A percentile compares a stretch with the other conserved stretches of the same genome.
These are phyloP conservation scores for Abramis brama DNA, from an alignment of 2,113 vertebrate genomes.

Conservation along the genomic window DNA sequence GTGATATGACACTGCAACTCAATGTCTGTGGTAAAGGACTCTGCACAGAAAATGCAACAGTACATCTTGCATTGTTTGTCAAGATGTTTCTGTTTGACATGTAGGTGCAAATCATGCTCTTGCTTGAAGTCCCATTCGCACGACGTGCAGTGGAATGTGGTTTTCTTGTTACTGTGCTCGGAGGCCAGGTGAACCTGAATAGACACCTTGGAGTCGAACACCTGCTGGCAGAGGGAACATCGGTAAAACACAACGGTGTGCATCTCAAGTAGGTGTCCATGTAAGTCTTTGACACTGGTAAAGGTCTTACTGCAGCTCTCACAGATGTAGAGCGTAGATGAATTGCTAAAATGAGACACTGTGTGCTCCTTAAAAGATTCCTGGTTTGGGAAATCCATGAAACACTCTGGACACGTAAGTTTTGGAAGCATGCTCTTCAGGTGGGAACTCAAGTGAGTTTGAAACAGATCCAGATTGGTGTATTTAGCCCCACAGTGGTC, in stretches of 20 bases:
- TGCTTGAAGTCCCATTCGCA: conserved; percentile 99
- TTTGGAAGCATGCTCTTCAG: conserved; percentile 91
- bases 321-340: conserved; percentile 96
- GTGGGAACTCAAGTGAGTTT: conserved; percentile 97
- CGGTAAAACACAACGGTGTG: conserved; percentile 98
- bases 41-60: conserved; percentile 93
- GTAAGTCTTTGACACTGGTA: conserved; percentile 94
- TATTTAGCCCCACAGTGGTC: conserved; percentile 90
- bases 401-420: conserved; percentile 96
- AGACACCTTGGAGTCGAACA: conserved; percentile 97
- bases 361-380: conserved; percentile 95
- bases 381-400: conserved; percentile 96
- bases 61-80: conserved; percentile 82
- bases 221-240: conserved; percentile 96
- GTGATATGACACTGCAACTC: conserved; percentile 99
- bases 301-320: conserved; percentile 99
- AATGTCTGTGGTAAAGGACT: conserved; percentile 95
- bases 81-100: conserved; percentile 95
- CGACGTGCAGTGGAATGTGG: conserved; percentile 94
- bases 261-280: conserved; percentile 98
- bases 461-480: conserved; percentile 92
- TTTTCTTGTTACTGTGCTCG: conserved; percentile 97
- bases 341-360: conserved; percentile 95
- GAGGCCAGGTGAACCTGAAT: conserved; percentile 97
- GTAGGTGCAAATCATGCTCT: conserved; percentile 92